These are phyloP conservation scores for Sciaenops ocellatus DNA, from an alignment of 2,797 vertebrate species.

Conservation along the genomic window DNA sequence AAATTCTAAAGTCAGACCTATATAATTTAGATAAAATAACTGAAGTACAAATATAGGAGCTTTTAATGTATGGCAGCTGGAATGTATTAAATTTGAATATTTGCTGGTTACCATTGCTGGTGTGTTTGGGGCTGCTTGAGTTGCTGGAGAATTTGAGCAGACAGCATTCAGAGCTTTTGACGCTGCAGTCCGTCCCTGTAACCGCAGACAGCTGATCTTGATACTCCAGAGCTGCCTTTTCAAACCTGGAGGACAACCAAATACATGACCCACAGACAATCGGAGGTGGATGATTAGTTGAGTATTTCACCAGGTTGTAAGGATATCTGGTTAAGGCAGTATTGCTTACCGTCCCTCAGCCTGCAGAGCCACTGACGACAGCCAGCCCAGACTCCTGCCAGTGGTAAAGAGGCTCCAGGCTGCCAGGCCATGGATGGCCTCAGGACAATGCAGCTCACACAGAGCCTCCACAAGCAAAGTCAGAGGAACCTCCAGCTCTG, in stretches of 20 bases:
- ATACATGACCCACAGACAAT: not conserved
- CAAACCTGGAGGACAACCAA: conserved; percentile 88
- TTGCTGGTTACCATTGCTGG: conserved; percentile 86
- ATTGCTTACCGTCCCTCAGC: conserved; percentile 93
- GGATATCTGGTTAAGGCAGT: rapidly evolving
- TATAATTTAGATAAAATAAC: not conserved
- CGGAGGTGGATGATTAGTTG: not conserved
- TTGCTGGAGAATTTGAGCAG: conserved; percentile 89
- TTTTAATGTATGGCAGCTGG: not conserved
- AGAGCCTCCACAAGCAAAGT: conserved; percentile 96
- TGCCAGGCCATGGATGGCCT: conserved; percentile 96
- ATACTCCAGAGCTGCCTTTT: conserved; percentile 95
- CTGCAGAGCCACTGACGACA: conserved; percentile 94
- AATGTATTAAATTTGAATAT: not conserved
- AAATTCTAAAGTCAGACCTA: not conserved
- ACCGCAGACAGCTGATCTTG: conserved; percentile 96
- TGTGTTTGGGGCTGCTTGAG: conserved; percentile 93
- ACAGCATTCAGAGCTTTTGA: conserved; percentile 90
- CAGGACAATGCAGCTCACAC: conserved; percentile 96
- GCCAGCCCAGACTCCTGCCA: conserved; percentile 93
- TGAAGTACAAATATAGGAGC: not conserved
- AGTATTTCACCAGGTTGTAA: not conserved
- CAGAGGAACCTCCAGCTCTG: conserved; percentile 94
- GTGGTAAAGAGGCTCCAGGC: conserved; percentile 91
- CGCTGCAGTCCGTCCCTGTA: conserved; percentile 94